Evolutionary conservation across 2,113 vertebrate genomes (phyloP).

Genomic region (Rattus norvegicus): DNA sequence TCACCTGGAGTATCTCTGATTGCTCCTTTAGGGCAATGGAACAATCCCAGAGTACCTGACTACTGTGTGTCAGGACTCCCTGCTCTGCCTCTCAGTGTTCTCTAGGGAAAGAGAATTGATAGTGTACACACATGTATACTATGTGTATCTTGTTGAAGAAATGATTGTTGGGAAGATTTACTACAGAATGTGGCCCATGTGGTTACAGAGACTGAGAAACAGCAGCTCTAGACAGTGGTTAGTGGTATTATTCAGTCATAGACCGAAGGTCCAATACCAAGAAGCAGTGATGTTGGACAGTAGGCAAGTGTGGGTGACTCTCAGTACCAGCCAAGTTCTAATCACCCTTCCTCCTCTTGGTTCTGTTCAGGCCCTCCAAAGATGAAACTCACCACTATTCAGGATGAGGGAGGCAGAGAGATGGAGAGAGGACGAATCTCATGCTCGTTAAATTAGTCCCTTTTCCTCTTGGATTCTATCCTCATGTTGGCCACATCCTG

Average conservation of each 20-base stretch:
- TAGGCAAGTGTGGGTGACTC: neutral
- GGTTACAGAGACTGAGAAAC: neutral
- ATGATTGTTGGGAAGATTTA: neutral
- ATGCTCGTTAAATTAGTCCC: neutral
- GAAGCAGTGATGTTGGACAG: neutral
- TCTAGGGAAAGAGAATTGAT: neutral
- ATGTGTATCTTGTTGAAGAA: neutral
- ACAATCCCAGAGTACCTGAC: conserved; percentile 75
- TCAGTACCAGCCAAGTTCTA: neutral
- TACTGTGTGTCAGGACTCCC: neutral
- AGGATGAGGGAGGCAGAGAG: neutral
- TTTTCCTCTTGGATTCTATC: neutral
- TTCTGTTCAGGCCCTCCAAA: neutral
- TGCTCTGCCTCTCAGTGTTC: neutral
- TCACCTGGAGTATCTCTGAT: conserved; percentile 80
- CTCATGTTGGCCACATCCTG: neutral
- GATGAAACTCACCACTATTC: neutral
- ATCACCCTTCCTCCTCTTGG: neutral
- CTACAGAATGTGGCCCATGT: neutral
- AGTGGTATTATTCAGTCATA: neutral
- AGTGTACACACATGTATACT: neutral
- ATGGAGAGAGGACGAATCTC: neutral
- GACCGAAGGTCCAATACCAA: neutral
- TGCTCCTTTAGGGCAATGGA: conserved; percentile 71
- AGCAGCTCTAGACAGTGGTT: neutral